Percentiles rank a stretch among this genome's conserved stretches.
phyloP scores from a whole-genome alignment of 1,140 invertebrate genomes.

The Zaprionus capensis region DNA sequence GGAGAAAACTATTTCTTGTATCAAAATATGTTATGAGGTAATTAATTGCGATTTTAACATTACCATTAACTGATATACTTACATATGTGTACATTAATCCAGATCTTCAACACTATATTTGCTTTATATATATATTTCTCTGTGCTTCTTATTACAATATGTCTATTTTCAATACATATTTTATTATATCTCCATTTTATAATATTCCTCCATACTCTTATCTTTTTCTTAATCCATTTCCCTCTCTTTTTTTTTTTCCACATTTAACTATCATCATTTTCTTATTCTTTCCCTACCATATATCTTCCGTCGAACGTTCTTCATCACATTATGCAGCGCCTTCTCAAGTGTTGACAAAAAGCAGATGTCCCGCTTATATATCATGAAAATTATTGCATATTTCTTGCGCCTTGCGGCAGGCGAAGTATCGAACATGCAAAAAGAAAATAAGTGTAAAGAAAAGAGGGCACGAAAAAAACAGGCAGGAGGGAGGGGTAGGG shows the following conservation, averaged over 20 bases:
- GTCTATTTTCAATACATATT: too few species aligned
- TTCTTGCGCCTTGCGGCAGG: slow-evolving; percentile 17
- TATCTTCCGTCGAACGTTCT: not conserved
- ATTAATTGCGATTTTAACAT: not conserved
- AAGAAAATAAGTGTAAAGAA: not conserved
- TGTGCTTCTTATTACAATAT: too few species aligned
- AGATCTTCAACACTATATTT: too few species aligned
- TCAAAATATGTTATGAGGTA: not conserved
- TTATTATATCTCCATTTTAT: too few species aligned
- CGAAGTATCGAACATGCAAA: slow-evolving; percentile 18
- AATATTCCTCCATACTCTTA: not conserved
- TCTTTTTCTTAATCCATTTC: not conserved
- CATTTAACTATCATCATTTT: not conserved
- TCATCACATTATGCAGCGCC: not conserved
- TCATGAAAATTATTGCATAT: slow-evolving; percentile 26
- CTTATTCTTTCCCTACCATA: not conserved
- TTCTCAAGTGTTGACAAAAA: not conserved
- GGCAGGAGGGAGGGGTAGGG: not conserved
- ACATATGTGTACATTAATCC: too few species aligned
- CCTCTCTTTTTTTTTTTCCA: too few species aligned
- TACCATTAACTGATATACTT: too few species aligned
- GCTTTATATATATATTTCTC: too few species aligned
- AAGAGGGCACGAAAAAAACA: not conserved
- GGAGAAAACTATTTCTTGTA: not conserved
- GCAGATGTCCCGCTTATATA: slow-evolving; percentile 24